phyloP scores from a whole-genome alignment of 2,888 invertebrate species.

The Lapara coniferarum region DNA sequence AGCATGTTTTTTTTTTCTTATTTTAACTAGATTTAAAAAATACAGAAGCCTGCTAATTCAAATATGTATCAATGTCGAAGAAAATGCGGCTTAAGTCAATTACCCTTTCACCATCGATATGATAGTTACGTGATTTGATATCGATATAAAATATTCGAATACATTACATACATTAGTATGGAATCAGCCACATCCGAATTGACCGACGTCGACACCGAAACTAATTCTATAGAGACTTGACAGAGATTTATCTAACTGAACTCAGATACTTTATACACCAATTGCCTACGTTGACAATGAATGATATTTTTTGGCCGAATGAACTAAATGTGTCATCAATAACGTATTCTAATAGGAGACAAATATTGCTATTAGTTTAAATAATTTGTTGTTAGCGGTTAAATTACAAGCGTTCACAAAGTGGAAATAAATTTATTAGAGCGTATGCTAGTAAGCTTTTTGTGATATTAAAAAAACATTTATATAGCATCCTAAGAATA shows the following conservation, averaged over 20 bases:
- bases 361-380: constrained; percentile 24
- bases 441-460: constrained; percentile 25
- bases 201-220: constrained; percentile 5
- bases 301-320: constrained; percentile 6
- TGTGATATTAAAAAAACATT: constrained; percentile 22
- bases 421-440: constrained; percentile 22
- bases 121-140: no score
- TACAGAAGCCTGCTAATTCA: no score
- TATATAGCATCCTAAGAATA: constrained; percentile 23
- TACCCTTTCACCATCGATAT: no score
- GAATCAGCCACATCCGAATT: constrained; percentile 19
- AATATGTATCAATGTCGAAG: no score
- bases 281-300: constrained; percentile 17
- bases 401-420: constrained; percentile 20
- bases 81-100: no score
- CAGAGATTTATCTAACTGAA: constrained; percentile 4
- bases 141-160: background rate
- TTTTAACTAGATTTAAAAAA: no score
- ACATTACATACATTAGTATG: background rate
- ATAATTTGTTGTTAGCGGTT: constrained; percentile 24
- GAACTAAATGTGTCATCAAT: constrained; percentile 16
- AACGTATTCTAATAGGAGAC: constrained; percentile 3
- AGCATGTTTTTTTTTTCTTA: no score
- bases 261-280: constrained; percentile 18
- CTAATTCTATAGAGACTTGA: constrained; percentile 19